A percentile compares a stretch with the other conserved stretches of the same genome.
These are phyloP conservation scores for Noturus placidus DNA, from an alignment of 2,113 vertebrate species.

Conservation along the genomic window DNA sequence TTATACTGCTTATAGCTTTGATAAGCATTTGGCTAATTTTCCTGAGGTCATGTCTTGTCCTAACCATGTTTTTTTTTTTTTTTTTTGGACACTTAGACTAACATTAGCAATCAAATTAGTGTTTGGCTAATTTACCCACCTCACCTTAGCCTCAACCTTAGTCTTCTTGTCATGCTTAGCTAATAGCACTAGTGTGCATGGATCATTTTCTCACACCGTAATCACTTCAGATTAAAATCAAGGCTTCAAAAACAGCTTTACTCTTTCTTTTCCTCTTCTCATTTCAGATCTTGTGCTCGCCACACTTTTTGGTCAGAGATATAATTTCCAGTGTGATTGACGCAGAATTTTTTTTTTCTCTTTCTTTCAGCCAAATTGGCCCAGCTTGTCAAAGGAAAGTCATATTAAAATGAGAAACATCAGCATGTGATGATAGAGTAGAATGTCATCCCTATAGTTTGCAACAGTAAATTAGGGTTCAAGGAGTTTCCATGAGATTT, in stretches of 20 bases:
- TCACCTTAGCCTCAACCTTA: not conserved
- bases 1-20: conserved; percentile 26
- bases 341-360: not conserved
- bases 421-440: not conserved
- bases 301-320: conserved; percentile 2
- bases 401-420: conserved; percentile 6
- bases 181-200: not conserved
- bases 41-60: not conserved
- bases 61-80: too few species aligned
- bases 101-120: not conserved
- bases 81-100: not conserved
- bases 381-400: not conserved
- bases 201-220: not conserved
- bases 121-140: not conserved
- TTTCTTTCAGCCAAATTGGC: conserved; percentile 2
- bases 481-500: not conserved
- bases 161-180: conserved; percentile 7
- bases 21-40: not conserved
- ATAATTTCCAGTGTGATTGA: not conserved
- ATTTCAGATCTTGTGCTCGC: not conserved
- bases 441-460: not conserved
- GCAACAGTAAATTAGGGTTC: conserved; percentile 17
- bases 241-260: not conserved
- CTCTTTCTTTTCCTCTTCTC: not conserved
- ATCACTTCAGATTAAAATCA: conserved; percentile 10